Conservation (phyloP, 2,888 invertebrate genomes). For the Girardia tigrina region DNA sequence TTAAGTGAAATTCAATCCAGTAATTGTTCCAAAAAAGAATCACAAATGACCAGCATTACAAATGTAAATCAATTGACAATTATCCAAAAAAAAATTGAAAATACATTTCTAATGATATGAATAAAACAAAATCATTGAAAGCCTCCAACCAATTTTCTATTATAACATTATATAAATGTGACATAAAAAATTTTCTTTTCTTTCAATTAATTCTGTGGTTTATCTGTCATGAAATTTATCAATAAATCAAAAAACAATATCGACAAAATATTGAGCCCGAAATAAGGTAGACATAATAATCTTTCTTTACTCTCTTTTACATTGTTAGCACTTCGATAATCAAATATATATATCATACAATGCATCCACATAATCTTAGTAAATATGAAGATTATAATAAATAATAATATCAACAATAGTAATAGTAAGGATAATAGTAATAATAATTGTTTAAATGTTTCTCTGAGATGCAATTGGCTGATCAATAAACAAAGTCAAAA, state of each 20-base stretch:
- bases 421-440: not conserved
- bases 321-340: not conserved
- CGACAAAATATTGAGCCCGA: not conserved
- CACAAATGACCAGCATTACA: conserved; percentile 19
- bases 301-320: not conserved
- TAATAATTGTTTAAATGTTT: not conserved
- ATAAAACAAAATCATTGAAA: conserved; percentile 17
- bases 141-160: conserved; percentile 14
- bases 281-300: not conserved
- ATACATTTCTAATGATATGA: conserved; percentile 14
- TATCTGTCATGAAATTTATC: too few relatives aligned
- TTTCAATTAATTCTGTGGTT: too few relatives aligned
- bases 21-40: not conserved
- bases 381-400: not conserved
- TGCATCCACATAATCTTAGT: not conserved
- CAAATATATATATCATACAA: not conserved
- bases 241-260: not conserved
- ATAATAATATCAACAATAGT: not conserved
- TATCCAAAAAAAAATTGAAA: not conserved
- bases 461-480: not conserved
- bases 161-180: too few relatives aligned
- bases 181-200: too few relatives aligned
- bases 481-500: not conserved
- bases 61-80: not conserved
- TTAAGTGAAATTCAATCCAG: not conserved